Evolutionary conservation across 2,113 vertebrate genomes (phyloP).

Genomic region (Hippocampus barbouri): DNA sequence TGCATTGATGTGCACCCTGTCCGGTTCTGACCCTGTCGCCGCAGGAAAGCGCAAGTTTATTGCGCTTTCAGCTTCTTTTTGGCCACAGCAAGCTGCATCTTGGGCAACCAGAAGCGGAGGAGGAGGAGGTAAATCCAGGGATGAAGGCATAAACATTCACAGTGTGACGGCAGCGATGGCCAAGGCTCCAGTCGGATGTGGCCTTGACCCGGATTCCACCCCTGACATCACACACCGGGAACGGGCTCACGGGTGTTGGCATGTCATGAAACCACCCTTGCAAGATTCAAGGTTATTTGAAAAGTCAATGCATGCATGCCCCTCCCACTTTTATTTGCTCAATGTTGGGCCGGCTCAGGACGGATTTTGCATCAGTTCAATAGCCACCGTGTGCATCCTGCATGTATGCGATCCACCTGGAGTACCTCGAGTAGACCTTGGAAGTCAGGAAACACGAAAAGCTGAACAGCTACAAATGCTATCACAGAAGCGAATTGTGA

Average conservation of each 20-base stretch:
- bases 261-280: constrained; percentile 30
- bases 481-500: constrained; percentile 5
- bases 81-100: constrained; percentile 22
- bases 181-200: constrained; percentile 15
- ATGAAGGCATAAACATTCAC: constrained; percentile 12
- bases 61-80: constrained; percentile 48
- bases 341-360: constrained; percentile 39
- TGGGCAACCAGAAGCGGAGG: neutral
- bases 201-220: constrained; percentile 52
- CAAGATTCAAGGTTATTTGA: constrained; percentile 49
- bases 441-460: neutral
- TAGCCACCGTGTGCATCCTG: constrained; percentile 18
- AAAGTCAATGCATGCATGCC: constrained; percentile 33
- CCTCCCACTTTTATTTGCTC: constrained; percentile 40
- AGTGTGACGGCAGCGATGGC: constrained; percentile 30
- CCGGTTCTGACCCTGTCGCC: constrained; percentile 34
- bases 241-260: constrained; percentile 29
- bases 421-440: constrained; percentile 13
- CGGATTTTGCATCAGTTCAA: constrained; percentile 30
- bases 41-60: constrained; percentile 26
- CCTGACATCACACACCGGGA: constrained; percentile 4
- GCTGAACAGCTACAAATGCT: neutral
- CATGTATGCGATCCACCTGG: constrained; percentile 20
- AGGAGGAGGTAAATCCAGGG: constrained; percentile 10
- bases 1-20: constrained; percentile 50